phyloP scores from a whole-genome alignment of 92 coral and sea anemone species.

The Zoanthus solanderi region DNA sequence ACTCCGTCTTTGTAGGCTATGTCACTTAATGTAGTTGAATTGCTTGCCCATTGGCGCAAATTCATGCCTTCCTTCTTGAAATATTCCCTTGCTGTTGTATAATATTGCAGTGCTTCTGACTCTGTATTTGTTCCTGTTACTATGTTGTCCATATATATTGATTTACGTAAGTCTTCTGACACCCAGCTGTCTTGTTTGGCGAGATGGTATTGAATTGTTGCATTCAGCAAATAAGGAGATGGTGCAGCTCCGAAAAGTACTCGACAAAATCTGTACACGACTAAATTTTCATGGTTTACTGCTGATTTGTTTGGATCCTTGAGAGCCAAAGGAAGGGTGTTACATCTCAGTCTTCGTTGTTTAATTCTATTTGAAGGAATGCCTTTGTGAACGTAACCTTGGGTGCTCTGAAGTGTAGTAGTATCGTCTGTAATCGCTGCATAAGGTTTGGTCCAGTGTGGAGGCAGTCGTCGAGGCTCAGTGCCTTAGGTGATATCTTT shows the following conservation, averaged over 20 bases:
- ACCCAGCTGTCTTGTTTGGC: constrained; percentile 37
- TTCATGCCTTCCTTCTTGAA: constrained; percentile 61
- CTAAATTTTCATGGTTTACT: constrained; percentile 44
- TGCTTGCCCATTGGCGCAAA: constrained; percentile 59
- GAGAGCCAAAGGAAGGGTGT: constrained; percentile 74
- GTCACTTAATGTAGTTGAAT: constrained; percentile 26
- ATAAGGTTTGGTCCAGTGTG: constrained; percentile 66
- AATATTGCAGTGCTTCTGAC: constrained; percentile 41
- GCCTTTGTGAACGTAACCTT: constrained; percentile 52
- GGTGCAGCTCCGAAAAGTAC: constrained; percentile 69
- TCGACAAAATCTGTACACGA: constrained; percentile 61
- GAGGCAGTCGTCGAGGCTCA: constrained; percentile 68
- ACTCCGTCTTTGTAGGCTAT: constrained; percentile 13
- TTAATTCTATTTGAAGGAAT: constrained; percentile 57
- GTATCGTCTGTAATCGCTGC: constrained; percentile 39
- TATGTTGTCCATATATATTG: constrained; percentile 66
- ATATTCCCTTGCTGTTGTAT: constrained; percentile 40
- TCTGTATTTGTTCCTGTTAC: constrained; percentile 44
- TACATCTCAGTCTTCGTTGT: constrained; percentile 67
- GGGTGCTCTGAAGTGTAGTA: constrained; percentile 58
- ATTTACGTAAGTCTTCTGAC: constrained; percentile 38
- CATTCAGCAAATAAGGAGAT: constrained; percentile 59
- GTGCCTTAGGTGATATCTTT: constrained; percentile 42
- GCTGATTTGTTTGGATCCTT: constrained; percentile 60
- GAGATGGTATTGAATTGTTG: constrained; percentile 59